Percentiles rank a stretch among this genome's conserved stretches.
Evolutionary conservation across 2,113 vertebrate genomes (phyloP).

Genomic region (Chrysemys picta): DNA sequence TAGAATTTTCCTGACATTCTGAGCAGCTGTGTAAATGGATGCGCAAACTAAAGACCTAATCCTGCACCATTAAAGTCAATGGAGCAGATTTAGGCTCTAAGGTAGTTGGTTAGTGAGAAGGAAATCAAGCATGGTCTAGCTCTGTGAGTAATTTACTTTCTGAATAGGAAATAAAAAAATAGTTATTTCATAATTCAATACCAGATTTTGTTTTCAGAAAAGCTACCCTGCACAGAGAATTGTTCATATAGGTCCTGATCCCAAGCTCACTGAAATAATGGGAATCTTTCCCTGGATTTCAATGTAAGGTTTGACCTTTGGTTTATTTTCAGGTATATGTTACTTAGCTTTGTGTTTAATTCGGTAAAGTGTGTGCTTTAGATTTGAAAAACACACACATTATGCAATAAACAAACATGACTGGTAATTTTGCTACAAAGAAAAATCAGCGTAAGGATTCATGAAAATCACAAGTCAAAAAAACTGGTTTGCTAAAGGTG

Average conservation of each 20-base stretch:
- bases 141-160: background rate
- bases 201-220: background rate
- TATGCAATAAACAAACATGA: background rate
- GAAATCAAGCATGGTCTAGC: background rate
- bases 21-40: background rate
- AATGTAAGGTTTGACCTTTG: background rate
- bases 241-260: background rate
- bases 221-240: background rate
- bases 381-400: background rate
- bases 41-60: background rate
- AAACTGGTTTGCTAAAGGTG: background rate
- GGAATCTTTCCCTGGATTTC: background rate
- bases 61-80: background rate
- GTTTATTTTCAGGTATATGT: background rate
- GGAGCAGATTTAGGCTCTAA: background rate
- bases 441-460: background rate
- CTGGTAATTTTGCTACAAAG: background rate
- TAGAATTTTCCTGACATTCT: background rate
- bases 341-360: slow-evolving; percentile 6
- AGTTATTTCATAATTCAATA: background rate
- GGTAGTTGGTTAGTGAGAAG: background rate
- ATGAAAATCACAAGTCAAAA: background rate
- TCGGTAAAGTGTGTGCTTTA: background rate
- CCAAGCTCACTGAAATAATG: background rate
- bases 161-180: background rate